Conservation (phyloP, 2,113 vertebrate species). For the Machaerirhynchus nigripectus region DNA sequence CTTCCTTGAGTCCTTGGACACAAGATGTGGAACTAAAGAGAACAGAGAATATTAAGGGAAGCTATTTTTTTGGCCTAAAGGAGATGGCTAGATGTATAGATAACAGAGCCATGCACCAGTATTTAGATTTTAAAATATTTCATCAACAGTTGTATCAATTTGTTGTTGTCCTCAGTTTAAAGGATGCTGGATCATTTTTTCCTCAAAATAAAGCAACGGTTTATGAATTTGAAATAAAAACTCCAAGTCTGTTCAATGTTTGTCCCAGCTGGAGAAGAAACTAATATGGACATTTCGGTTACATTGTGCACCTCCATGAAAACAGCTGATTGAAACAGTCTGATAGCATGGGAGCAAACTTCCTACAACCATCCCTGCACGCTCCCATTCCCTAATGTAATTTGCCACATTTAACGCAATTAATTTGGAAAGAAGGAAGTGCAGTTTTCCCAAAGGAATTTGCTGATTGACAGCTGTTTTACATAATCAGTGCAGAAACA, state of each 20-base stretch:
- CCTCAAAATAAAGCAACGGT: neutral
- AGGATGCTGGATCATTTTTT: neutral
- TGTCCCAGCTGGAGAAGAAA: neutral
- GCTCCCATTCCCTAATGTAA: slow-evolving; percentile 8
- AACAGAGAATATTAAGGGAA: neutral
- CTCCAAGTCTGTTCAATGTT: neutral
- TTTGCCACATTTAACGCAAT: slow-evolving; percentile 4
- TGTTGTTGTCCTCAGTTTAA: neutral
- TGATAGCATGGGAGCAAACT: neutral
- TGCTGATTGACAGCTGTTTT: slow-evolving; percentile 25
- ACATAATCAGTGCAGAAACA: slow-evolving; percentile 7
- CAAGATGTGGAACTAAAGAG: neutral
- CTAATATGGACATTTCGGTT: neutral
- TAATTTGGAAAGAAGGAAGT: slow-evolving; percentile 39
- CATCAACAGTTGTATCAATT: neutral
- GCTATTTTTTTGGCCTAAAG: neutral
- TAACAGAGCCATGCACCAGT: neutral
- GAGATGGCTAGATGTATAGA: neutral
- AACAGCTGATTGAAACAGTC: neutral
- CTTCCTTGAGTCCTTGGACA: neutral
- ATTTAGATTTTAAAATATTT: neutral
- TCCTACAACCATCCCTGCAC: neutral
- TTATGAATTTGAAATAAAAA: neutral
- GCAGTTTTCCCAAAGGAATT: slow-evolving; percentile 17
- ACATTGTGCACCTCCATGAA: neutral